Conservation (phyloP, 1,140 invertebrate genomes). For the Oreohelix idahoensis region DNA sequence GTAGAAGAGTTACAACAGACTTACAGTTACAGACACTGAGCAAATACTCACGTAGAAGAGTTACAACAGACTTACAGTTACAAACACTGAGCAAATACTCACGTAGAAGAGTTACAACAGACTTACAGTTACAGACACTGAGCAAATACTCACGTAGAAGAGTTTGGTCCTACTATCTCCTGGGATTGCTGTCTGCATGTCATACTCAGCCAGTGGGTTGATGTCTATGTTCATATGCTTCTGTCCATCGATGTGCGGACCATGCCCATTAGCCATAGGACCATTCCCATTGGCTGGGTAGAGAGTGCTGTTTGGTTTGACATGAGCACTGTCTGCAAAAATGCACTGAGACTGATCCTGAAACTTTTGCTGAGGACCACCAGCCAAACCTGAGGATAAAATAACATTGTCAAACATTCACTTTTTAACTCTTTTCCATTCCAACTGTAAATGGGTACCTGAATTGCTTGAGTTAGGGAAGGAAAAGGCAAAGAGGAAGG, state of each 20-base stretch:
- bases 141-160: neutral
- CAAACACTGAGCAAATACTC: no score
- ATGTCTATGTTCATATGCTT: slow-evolving; percentile 13
- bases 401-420: neutral
- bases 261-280: neutral
- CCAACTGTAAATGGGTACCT: no score
- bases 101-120: no score
- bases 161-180: neutral
- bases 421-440: no score
- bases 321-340: slow-evolving; percentile 54
- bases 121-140: no score
- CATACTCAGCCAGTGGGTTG: slow-evolving; percentile 16
- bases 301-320: slow-evolving; percentile 1
- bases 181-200: neutral
- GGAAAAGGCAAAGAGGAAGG: no score
- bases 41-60: no score
- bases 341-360: slow-evolving; percentile 67
- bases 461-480: no score
- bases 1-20: no score
- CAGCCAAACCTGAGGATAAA: slow-evolving; percentile 3
- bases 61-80: no score
- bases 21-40: no score
- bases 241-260: neutral
- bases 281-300: neutral
- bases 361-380: slow-evolving; percentile 55